These are phyloP conservation scores for Propithecus perrieri DNA, from an alignment of 2,797 vertebrate species.

Conservation along the genomic window DNA sequence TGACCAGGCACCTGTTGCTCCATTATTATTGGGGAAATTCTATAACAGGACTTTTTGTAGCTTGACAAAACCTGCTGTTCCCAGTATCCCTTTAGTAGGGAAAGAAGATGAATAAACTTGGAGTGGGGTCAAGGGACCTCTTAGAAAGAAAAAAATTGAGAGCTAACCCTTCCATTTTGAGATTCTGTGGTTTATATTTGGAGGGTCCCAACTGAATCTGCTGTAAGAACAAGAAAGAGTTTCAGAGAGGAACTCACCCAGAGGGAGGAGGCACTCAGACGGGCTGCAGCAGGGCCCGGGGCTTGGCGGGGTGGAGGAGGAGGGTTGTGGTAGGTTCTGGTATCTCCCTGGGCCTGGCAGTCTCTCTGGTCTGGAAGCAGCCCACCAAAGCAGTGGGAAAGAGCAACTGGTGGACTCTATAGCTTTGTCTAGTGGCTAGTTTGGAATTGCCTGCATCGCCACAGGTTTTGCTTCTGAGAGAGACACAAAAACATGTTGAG, in stretches of 20 bases:
- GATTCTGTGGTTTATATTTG: not conserved
- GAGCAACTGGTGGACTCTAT: not conserved
- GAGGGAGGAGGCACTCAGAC: not conserved
- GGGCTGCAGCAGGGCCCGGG: not conserved
- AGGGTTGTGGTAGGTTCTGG: not conserved
- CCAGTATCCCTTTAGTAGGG: not conserved
- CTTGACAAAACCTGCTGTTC: not conserved
- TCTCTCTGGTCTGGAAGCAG: not conserved
- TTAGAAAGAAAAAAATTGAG: not conserved
- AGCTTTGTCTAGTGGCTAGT: too few relatives aligned
- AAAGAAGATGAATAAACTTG: not conserved
- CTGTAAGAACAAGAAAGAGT: not conserved
- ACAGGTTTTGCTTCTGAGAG: not conserved
- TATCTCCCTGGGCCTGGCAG: not conserved
- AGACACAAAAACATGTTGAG: not conserved
- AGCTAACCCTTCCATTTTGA: not conserved
- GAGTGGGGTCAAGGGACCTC: not conserved
- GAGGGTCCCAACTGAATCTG: not conserved
- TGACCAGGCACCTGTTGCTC: not conserved
- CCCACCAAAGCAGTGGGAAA: not conserved
- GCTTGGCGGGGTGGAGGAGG: fast-evolving
- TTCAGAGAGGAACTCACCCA: not conserved
- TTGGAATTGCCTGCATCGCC: not conserved
- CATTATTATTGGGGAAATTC: not conserved
- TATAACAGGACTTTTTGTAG: not conserved